Evolutionary conservation across 1,140 invertebrate genomes (phyloP), one percentile per base, ranked within the genome.

Genomic region (Scaptodrosophila lebanonensis): DNA sequence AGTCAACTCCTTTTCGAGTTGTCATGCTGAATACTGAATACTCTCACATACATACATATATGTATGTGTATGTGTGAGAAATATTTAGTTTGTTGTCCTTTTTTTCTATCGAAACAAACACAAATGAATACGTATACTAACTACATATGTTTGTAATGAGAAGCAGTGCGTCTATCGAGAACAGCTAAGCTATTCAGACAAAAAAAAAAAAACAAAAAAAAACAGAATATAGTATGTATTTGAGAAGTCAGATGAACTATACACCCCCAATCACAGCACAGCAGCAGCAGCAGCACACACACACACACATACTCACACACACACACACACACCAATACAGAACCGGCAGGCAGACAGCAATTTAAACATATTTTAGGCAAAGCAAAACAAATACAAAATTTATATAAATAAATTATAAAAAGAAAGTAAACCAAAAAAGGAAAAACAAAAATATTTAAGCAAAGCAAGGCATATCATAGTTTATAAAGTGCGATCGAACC

Each of bases 51-150:
- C 69, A 58, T 45, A 56, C 42, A 92, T 89, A 90, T 92, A 92
- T 91, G 90, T 91, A 92, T 93, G 92, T 92, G 93, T 93, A 93
- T 93, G 92, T n/a, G n/a, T n/a, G n/a, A n/a, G n/a, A n/a, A n/a
- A n/a, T n/a, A n/a, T n/a, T n/a, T n/a, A n/a, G n/a, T 93, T 93
- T 93, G 92, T 91, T 93, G 92, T 93, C 93, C 92, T n/a, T n/a
- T n/a, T n/a, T n/a, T n/a, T n/a, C n/a, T n/a, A n/a, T n/a, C n/a
- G n/a, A n/a, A n/a, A n/a, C n/a, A n/a, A n/a, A n/a, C n/a, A n/a
- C n/a, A n/a, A n/a, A n/a, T n/a, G n/a, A n/a, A n/a, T n/a, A n/a
- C n/a, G n/a, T n/a, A n/a, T n/a, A n/a, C n/a, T n/a, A n/a, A n/a
- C n/a, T n/a, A n/a, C n/a, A n/a, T n/a, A n/a, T n/a, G n/a, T n/a